These are phyloP conservation scores for Tetranychus cinnabarinus DNA, from an alignment of 1,140 invertebrate genomes.

Conservation along the genomic window DNA sequence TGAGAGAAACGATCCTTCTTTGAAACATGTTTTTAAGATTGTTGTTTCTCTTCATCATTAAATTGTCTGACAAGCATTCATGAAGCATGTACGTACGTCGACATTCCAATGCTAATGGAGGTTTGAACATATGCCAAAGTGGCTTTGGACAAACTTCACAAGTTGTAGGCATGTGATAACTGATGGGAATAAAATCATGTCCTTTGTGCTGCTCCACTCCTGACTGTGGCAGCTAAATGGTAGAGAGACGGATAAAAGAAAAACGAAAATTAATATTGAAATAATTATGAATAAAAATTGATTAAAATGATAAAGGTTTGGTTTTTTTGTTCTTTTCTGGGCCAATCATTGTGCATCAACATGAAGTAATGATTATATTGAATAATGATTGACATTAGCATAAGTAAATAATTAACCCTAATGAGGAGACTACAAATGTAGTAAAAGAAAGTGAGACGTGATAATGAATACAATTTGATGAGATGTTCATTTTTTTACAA, in stretches of 20 bases:
- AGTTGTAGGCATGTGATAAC: slow-evolving; percentile 89
- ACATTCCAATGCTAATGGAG: slow-evolving; percentile 86
- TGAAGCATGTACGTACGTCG: slow-evolving; percentile 41
- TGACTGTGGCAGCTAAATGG: slow-evolving; percentile 31
- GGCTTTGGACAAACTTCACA: slow-evolving; percentile 93
- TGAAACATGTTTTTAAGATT: no score
- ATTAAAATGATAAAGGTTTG: background rate
- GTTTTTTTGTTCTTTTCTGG: no score
- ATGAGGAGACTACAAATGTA: no score
- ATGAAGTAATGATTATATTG: no score
- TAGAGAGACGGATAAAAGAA: background rate
- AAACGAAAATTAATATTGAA: background rate
- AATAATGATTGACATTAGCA: no score
- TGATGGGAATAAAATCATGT: slow-evolving; percentile 85
- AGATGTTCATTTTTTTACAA: no score
- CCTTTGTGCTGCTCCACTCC: slow-evolving; percentile 68
- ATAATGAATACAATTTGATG: no score
- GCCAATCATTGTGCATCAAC: no score
- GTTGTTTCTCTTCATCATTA: background rate
- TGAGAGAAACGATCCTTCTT: no score
- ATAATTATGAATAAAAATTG: background rate
- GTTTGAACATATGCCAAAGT: slow-evolving; percentile 87
- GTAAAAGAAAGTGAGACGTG: no score
- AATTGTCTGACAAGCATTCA: background rate
- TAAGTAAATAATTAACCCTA: no score